Evolutionary conservation across 2,888 invertebrate genomes (phyloP).

Genomic region (Philopedon plagiatum): DNA sequence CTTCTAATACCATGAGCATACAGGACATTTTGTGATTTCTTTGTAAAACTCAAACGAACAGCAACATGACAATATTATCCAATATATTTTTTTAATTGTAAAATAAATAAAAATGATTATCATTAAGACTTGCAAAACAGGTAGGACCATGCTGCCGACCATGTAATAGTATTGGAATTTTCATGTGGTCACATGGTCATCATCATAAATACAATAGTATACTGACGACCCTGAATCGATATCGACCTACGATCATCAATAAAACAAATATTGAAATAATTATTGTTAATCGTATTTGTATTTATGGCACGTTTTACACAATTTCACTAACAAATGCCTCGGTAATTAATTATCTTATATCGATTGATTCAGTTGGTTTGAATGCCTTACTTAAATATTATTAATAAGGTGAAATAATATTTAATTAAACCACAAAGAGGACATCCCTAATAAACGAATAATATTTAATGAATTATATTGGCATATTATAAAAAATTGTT

Average conservation of each 20-base stretch:
- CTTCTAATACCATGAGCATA: no score
- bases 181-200: conserved; percentile 1
- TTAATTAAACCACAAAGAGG: neutral
- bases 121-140: neutral
- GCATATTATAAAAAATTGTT: neutral
- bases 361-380: neutral
- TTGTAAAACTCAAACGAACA: no score
- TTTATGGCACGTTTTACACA: conserved; percentile 5
- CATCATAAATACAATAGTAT: conserved; percentile 2
- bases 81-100: neutral
- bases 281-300: neutral
- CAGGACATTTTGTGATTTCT: no score
- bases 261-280: conserved; percentile 15
- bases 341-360: neutral
- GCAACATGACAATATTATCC: neutral
- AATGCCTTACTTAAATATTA: no score
- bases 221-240: conserved; percentile 9
- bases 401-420: no score
- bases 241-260: neutral
- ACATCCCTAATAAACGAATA: neutral
- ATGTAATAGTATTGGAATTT: conserved; percentile 5
- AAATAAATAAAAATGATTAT: neutral
- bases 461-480: neutral
- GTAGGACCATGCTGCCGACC: neutral
- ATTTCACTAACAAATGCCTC: neutral